phyloP scores from a whole-genome alignment of 2,888 invertebrate genomes.

The Orthosia gothica region DNA sequence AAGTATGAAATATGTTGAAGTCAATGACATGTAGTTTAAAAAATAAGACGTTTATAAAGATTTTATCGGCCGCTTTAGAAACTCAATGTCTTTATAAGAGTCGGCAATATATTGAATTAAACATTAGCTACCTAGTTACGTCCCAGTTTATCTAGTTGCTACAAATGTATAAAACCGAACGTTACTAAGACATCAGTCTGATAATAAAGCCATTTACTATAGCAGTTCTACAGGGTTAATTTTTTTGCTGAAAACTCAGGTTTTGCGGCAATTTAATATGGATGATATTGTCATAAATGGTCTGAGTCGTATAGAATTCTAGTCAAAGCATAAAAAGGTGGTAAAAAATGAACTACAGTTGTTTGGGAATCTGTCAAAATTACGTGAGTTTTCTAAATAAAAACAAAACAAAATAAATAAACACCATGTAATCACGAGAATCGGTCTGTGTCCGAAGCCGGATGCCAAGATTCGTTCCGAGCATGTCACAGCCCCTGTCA shows the following conservation, averaged over 20 bases:
- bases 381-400: slow-evolving; percentile 1
- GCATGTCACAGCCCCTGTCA: slow-evolving; percentile 62
- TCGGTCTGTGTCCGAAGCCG: slow-evolving; percentile 27
- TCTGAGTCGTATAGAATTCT: neutral
- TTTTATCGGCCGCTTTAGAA: slow-evolving; percentile 41
- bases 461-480: slow-evolving; percentile 57
- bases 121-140: slow-evolving; percentile 45
- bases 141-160: slow-evolving; percentile 31
- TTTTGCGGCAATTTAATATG: slow-evolving; percentile 7
- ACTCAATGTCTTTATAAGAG: slow-evolving; percentile 42
- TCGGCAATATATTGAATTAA: slow-evolving; percentile 45
- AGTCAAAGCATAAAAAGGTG: neutral
- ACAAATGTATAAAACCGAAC: slow-evolving; percentile 40
- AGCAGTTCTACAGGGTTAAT: neutral
- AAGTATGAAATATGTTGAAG: neutral
- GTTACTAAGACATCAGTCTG: slow-evolving; percentile 26
- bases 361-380: neutral
- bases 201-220: slow-evolving; percentile 31
- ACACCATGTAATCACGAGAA: slow-evolving; percentile 36
- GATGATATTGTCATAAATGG: neutral
- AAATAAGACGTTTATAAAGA: slow-evolving; percentile 26
- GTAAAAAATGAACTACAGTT: neutral
- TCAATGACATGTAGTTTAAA: neutral
- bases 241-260: slow-evolving; percentile 1
- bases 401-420: slow-evolving; percentile 40